These are phyloP conservation scores for Stichodactyla helianthus DNA, from an alignment of 64 coral and sea anemone species.

Conservation along the genomic window DNA sequence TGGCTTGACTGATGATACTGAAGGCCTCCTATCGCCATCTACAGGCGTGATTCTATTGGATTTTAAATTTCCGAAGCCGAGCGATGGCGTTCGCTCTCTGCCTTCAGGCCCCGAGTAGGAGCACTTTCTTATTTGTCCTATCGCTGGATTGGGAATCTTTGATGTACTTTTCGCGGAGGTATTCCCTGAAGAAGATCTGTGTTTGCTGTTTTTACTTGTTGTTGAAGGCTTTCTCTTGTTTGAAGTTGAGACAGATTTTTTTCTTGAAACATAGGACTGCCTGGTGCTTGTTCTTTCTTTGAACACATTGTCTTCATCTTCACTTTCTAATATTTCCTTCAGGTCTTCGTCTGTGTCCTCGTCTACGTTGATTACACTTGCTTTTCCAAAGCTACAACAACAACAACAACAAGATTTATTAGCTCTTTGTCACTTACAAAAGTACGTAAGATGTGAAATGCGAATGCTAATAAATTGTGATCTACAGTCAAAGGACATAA, in stretches of 20 bases:
- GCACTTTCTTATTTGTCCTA: not conserved
- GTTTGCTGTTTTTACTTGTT: not conserved
- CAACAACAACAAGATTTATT: not conserved
- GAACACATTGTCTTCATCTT: constrained; percentile 38
- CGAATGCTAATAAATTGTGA: too few relatives aligned
- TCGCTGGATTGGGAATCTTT: not conserved
- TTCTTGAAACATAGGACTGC: not conserved
- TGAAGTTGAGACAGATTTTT: not conserved
- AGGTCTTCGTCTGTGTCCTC: constrained; percentile 56
- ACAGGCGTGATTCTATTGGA: constrained; percentile 1
- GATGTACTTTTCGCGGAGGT: not conserved
- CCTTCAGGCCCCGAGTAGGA: constrained; percentile 8
- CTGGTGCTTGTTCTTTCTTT: not conserved
- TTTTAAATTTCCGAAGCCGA: constrained; percentile 16
- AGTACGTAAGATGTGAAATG: too few relatives aligned
- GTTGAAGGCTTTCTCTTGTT: constrained; percentile 2
- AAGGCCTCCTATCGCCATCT: not conserved
- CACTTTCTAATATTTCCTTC: constrained; percentile 72
- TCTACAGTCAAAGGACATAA: too few relatives aligned
- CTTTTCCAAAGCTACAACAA: constrained; percentile 12
- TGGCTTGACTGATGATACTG: not conserved
- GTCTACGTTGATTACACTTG: constrained; percentile 41
- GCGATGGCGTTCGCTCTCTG: not conserved
- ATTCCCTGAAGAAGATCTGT: not conserved
- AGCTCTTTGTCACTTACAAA: too few relatives aligned